Evolutionary conservation across 2,797 vertebrate species (phyloP).

Genomic region (Amniataba percoides): DNA sequence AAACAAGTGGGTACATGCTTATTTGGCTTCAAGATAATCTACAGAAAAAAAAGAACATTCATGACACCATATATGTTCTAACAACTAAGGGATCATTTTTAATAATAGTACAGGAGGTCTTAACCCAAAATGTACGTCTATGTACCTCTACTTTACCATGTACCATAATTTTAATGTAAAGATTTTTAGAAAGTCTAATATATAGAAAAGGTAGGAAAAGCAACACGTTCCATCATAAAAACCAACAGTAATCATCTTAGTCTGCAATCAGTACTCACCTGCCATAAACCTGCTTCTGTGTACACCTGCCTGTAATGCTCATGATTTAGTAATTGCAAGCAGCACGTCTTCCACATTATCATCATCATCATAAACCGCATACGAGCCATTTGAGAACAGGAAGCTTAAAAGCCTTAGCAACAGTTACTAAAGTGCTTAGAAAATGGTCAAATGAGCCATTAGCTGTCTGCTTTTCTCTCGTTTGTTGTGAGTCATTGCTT

Average conservation of each 20-base stretch:
- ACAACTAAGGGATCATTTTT: no score
- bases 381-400: background rate
- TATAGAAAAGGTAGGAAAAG: no score
- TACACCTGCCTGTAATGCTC: background rate
- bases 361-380: background rate
- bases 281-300: background rate
- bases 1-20: no score
- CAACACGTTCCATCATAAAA: no score
- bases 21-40: no score
- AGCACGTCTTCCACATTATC: background rate
- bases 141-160: no score
- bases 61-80: no score
- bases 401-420: background rate
- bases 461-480: background rate
- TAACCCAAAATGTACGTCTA: no score
- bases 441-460: constrained; percentile 9
- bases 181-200: no score
- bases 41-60: no score
- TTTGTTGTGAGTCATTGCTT: constrained; percentile 11
- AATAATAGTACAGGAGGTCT: no score
- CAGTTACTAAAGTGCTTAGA: background rate
- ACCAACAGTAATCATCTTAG: background rate
- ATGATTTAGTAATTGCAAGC: background rate
- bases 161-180: no score
- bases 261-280: background rate